Evolutionary conservation across 2,797 vertebrate genomes (phyloP), one percentile per base, ranked within the genome.

Genomic region (Hozukius guyotensis): DNA sequence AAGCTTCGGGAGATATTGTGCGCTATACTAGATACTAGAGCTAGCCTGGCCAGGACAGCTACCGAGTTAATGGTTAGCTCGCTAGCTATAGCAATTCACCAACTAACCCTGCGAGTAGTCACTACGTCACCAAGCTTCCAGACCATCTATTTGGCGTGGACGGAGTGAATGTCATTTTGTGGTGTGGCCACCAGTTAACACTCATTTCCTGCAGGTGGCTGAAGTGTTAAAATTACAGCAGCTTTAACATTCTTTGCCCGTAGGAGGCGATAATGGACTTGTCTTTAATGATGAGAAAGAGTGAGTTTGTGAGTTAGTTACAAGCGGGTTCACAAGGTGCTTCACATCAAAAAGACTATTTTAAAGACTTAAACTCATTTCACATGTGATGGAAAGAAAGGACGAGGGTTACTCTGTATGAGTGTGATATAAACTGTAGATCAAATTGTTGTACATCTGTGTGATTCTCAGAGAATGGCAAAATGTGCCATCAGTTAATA

Each of bases 311-410:
- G 6, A 49, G 18, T 77, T 63, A 18, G 22, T 18, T 32, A 16
- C 8, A 34, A 32, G 14, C 29, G 64, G 20, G 11, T 57, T 6
- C 20, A 25, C 52, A 53, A 9, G 71, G 71, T 75, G 55, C 46
- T 80, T 83, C 53, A 59, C 57, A 38, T 79, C 12, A 59, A 49
- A 72, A 68, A 57, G 20, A 65, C 12, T 57, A 34, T 49, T 62
- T 69, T 24, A 18, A 72, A 32, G 46, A 71, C 13, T 31, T 36
- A 3, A 18, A 38, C 6, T 62, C 1, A 34, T 31, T 59, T 72
- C 8, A 66, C 14, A 34, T 49, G 49, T 66, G 32, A 14, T 29
- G 12, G 2, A 42, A 31, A 72, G 14, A 80, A 71, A 13, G 42
- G 10, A 2, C 1, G 0, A 56, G 13, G 22, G 9, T 72, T 67